Evolutionary conservation across 2,797 vertebrate species (phyloP).

Genomic region (Siniperca obscura): DNA sequence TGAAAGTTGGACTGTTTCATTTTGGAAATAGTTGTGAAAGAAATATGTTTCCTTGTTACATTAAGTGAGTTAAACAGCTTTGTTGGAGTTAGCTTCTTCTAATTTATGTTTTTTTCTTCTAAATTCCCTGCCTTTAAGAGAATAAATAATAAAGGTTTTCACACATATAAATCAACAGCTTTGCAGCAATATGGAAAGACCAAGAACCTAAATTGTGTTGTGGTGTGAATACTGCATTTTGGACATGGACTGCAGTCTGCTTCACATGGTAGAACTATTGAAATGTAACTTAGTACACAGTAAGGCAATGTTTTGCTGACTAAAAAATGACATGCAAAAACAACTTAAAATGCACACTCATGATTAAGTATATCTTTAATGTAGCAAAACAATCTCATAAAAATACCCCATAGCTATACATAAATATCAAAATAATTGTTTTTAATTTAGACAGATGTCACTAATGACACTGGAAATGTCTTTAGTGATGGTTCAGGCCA

Average conservation of each 20-base stretch:
- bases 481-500: slow-evolving; percentile 56
- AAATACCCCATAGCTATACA: slow-evolving; percentile 70
- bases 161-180: not conserved
- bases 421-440: slow-evolving; percentile 82
- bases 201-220: not conserved
- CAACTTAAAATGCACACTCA: slow-evolving; percentile 27
- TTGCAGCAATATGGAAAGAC: not conserved
- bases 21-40: not conserved
- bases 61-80: not conserved
- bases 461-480: slow-evolving; percentile 48
- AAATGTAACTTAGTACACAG: not conserved
- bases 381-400: slow-evolving; percentile 70
- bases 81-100: not conserved
- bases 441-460: slow-evolving; percentile 66
- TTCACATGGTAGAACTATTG: not conserved
- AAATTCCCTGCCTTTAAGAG: not conserved
- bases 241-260: not conserved
- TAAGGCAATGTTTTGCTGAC: not conserved
- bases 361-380: slow-evolving; percentile 73
- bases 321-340: slow-evolving; percentile 5
- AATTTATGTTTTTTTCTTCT: not conserved
- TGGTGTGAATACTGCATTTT: slow-evolving; percentile 1
- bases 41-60: not conserved
- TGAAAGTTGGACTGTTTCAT: not conserved
- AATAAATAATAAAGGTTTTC: not conserved